Evolutionary conservation across 2,113 vertebrate species (phyloP).

Genomic region (Prolemur simus): DNA sequence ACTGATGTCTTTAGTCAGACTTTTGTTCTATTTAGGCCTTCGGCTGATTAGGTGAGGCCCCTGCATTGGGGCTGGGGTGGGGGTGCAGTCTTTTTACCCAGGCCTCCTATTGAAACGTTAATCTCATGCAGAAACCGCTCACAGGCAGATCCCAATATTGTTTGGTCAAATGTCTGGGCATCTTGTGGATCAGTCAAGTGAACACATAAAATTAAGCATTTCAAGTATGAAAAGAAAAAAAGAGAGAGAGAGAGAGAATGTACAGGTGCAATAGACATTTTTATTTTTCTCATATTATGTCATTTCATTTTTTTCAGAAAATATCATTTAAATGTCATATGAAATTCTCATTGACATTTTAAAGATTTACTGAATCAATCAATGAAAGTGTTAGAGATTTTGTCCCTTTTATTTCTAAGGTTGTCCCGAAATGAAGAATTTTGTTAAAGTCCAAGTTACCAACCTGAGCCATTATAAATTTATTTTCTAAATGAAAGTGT

Average conservation of each 20-base stretch:
- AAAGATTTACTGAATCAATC: neutral
- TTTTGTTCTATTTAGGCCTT: neutral
- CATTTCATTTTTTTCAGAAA: neutral
- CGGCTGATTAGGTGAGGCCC: neutral
- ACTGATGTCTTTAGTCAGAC: neutral
- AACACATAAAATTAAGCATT: neutral
- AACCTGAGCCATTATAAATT: neutral
- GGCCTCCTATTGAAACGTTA: neutral
- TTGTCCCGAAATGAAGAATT: neutral
- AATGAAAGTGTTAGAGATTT: neutral
- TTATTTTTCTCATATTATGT: neutral
- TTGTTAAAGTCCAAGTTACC: neutral
- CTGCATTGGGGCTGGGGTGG: too few relatives aligned
- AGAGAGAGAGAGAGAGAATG: neutral
- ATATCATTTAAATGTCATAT: neutral
- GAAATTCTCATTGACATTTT: neutral
- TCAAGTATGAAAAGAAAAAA: neutral
- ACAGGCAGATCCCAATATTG: neutral
- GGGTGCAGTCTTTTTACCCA: neutral
- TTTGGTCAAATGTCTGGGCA: neutral
- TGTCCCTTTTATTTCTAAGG: neutral
- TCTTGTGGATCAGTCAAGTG: neutral
- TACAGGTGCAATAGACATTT: neutral
- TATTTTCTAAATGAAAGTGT: neutral
- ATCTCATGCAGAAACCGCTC: neutral